These are phyloP conservation scores for Heterodera carotae DNA, from an alignment of 1,140 invertebrate species.

Conservation along the genomic window DNA sequence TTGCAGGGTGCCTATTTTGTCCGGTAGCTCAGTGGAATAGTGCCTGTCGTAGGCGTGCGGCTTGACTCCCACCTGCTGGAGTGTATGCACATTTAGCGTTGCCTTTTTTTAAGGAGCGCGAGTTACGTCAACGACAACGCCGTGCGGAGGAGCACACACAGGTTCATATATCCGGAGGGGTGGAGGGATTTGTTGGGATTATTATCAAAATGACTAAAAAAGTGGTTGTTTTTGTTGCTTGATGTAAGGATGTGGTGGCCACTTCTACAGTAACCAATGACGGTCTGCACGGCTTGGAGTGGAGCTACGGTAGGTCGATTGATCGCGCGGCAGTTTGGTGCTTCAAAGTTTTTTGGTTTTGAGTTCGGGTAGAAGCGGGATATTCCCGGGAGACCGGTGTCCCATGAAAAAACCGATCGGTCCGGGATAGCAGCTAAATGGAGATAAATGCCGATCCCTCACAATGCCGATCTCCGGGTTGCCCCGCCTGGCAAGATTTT, in stretches of 20 bases:
- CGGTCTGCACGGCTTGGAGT: constrained; percentile 28
- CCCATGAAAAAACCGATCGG: too few relatives aligned
- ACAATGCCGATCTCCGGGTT: too few relatives aligned
- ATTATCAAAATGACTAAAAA: not conserved
- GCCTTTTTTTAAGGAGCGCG: constrained; percentile 7
- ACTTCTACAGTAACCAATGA: constrained; percentile 21
- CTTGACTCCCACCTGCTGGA: too few relatives aligned
- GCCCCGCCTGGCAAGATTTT: too few relatives aligned
- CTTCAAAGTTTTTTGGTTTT: not conserved
- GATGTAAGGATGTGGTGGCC: constrained; percentile 16
- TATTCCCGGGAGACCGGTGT: too few relatives aligned
- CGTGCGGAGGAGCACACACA: constrained; percentile 24
- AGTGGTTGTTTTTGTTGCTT: not conserved
- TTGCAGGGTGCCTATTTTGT: too few relatives aligned
- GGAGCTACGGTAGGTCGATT: constrained; percentile 5
- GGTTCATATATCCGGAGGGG: not conserved
- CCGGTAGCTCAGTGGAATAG: too few relatives aligned
- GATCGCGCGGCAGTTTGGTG: not conserved
- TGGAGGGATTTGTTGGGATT: not conserved
- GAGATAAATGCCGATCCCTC: too few relatives aligned
- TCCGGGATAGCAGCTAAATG: too few relatives aligned
- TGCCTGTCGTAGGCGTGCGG: too few relatives aligned
- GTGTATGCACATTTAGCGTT: too few relatives aligned
- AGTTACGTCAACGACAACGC: constrained; percentile 21
- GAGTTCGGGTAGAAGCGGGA: too few relatives aligned